Percentiles rank a stretch among this genome's conserved stretches.
These are phyloP conservation scores for Ischnura elegans DNA, from an alignment of 2,888 invertebrate species.

Conservation along the genomic window DNA sequence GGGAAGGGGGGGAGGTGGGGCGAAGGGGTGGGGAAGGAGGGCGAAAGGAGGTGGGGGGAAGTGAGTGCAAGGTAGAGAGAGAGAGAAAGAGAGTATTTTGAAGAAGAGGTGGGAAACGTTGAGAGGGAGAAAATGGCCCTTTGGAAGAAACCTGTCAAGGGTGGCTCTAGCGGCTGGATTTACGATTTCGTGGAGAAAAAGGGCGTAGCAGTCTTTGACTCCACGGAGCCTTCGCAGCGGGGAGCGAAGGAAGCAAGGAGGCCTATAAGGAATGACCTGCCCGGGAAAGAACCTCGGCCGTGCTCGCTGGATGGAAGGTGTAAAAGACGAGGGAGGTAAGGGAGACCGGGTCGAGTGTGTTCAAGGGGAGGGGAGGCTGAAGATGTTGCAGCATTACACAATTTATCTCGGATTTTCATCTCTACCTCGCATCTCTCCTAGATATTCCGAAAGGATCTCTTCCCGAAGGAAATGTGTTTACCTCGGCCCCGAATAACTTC, in stretches of 20 bases:
- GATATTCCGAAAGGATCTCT: neutral
- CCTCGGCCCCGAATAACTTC: constrained; percentile 13
- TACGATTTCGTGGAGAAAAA: constrained; percentile 64
- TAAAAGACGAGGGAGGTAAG: constrained; percentile 30
- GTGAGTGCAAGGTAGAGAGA: neutral
- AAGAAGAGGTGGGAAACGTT: constrained; percentile 39
- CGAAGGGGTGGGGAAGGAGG: neutral
- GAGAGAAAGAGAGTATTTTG: constrained; percentile 13
- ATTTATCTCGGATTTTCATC: constrained; percentile 28
- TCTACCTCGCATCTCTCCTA: constrained; percentile 1
- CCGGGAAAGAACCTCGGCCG: constrained; percentile 43
- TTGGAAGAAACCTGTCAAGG: constrained; percentile 64
- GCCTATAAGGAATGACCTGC: constrained; percentile 62
- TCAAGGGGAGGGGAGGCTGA: constrained; percentile 24
- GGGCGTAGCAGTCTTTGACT: constrained; percentile 64
- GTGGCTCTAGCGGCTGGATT: constrained; percentile 62
- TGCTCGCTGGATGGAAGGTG: constrained; percentile 49
- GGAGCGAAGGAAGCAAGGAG: constrained; percentile 55
- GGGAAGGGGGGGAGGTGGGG: neutral
- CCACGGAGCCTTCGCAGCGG: constrained; percentile 59
- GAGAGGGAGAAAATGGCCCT: constrained; percentile 61
- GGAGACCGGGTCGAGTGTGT: neutral
- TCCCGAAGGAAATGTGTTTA: neutral
- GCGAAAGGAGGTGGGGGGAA: neutral
- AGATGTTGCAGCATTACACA: constrained; percentile 15